Conservation (phyloP, 2,797 vertebrate species). For the Emys orbicularis region DNA sequence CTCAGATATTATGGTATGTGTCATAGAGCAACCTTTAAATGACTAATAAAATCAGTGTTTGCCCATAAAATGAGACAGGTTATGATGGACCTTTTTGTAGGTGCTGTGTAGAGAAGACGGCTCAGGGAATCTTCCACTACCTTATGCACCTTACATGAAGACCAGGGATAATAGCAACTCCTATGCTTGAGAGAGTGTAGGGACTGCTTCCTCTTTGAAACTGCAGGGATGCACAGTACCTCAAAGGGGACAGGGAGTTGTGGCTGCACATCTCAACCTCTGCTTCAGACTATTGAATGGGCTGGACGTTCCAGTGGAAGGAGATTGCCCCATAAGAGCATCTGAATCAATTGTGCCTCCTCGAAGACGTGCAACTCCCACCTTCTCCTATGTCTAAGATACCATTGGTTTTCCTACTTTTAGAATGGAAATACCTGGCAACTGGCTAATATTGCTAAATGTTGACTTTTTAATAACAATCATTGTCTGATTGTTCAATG, state of each 20-base stretch:
- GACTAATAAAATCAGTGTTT: background rate
- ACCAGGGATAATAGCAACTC: background rate
- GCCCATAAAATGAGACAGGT: background rate
- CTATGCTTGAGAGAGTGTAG: background rate
- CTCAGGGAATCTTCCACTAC: rapidly evolving
- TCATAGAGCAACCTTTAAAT: background rate
- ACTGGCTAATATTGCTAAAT: background rate
- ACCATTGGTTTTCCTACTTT: background rate
- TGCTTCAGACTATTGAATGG: rapidly evolving
- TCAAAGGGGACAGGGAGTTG: background rate
- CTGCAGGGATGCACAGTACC: background rate
- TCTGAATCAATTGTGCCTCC: background rate
- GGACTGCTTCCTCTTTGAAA: background rate
- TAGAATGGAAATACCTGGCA: background rate
- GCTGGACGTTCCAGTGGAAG: background rate
- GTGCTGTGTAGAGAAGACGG: background rate
- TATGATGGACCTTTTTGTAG: background rate
- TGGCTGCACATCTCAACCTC: background rate
- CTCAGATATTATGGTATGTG: background rate
- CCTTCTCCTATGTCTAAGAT: background rate
- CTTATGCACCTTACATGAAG: rapidly evolving
- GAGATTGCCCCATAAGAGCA: background rate
- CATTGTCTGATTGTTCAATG: background rate
- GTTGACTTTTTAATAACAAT: background rate
- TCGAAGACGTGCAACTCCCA: background rate